A percentile compares a stretch with the other conserved stretches of the same genome.
Evolutionary conservation across 2,113 vertebrate genomes (phyloP).

Genomic region (Zosterops borbonicus): DNA sequence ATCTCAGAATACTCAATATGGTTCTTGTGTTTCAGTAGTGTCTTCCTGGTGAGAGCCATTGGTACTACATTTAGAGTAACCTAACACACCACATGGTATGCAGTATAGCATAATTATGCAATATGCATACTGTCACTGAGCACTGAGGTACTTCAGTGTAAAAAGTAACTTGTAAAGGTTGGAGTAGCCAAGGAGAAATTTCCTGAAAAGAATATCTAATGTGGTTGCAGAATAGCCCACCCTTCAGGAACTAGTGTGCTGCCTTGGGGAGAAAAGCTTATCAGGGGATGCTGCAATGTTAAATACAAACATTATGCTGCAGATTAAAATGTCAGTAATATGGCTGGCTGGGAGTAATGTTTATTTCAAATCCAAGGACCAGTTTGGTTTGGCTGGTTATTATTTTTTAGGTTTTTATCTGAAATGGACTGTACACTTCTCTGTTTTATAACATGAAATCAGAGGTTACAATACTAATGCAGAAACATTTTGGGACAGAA

Average conservation of each 20-base stretch:
- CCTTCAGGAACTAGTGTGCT: not conserved
- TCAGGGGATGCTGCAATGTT: not conserved
- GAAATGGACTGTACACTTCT: not conserved
- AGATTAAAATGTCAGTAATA: not conserved
- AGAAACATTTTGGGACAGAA: not conserved
- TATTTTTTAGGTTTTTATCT: not conserved
- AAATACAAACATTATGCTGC: not conserved
- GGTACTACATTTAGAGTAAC: not conserved
- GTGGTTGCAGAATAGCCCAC: not conserved
- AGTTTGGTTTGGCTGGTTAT: not conserved
- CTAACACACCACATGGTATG: not conserved
- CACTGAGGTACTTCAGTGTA: not conserved
- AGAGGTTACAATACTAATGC: not conserved
- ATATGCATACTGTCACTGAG: not conserved
- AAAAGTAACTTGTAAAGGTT: not conserved
- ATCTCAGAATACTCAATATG: not conserved
- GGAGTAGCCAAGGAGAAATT: not conserved
- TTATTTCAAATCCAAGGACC: not conserved
- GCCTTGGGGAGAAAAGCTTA: not conserved
- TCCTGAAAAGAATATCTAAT: not conserved
- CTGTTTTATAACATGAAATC: not conserved
- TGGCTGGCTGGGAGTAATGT: not conserved
- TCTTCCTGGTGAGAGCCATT: not conserved
- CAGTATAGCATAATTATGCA: not conserved
- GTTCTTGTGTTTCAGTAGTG: not conserved